phyloP scores from a whole-genome alignment of 1,140 invertebrate species.

The Penaeus japonicus region DNA sequence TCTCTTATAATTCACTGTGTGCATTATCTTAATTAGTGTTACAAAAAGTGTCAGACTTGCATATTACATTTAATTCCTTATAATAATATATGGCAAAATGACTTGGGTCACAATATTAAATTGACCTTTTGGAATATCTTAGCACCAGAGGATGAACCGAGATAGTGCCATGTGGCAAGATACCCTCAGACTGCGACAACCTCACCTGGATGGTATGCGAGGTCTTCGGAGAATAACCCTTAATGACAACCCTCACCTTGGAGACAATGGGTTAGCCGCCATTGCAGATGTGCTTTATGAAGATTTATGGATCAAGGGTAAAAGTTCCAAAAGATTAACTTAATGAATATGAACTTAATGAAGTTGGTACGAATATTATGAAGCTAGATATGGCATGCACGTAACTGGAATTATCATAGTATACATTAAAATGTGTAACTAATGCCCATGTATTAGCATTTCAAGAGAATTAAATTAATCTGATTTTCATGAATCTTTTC shows the following conservation, averaged over 20 bases:
- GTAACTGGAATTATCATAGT: no score
- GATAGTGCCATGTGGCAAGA: conserved; percentile 48
- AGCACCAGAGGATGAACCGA: conserved; percentile 41
- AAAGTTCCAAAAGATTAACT: not conserved
- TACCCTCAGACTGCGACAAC: conserved; percentile 23
- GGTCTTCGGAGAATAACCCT: conserved; percentile 31
- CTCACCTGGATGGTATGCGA: conserved; percentile 39
- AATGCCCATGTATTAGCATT: no score
- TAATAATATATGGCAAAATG: no score
- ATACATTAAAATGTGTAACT: no score
- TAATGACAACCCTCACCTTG: conserved; percentile 27
- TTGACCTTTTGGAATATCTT: not conserved
- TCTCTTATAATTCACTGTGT: no score
- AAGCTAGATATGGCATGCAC: no score
- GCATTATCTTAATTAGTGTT: no score
- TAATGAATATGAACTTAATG: no score
- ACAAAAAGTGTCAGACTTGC: not conserved
- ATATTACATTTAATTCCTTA: no score
- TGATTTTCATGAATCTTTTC: not conserved
- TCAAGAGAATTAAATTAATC: no score
- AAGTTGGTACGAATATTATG: no score
- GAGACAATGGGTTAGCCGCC: not conserved
- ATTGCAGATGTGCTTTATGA: conserved; percentile 16
- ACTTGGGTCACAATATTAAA: no score
- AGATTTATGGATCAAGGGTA: conserved; percentile 46